Conservation (phyloP, 2,113 vertebrate genomes). For the Microcebus ravelobensis region DNA sequence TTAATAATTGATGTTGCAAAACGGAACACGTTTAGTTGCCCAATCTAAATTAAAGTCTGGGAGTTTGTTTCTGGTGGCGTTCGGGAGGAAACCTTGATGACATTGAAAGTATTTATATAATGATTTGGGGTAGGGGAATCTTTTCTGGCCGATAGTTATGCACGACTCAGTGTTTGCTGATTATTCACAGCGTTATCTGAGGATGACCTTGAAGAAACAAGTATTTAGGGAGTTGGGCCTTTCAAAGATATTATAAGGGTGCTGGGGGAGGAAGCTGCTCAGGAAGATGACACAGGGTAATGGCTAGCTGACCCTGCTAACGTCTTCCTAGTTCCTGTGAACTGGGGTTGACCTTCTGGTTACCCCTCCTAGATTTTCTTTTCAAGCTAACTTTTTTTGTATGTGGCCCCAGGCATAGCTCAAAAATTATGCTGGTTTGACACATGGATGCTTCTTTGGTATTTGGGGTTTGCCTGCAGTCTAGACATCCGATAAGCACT, state of each 20-base stretch:
- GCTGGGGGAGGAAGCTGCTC: background rate
- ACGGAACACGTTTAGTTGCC: slow-evolving; percentile 16
- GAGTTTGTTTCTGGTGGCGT: slow-evolving; percentile 31
- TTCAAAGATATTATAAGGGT: background rate
- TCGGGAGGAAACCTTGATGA: background rate
- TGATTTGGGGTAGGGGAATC: background rate
- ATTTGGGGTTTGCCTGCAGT: slow-evolving; percentile 74
- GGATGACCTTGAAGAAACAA: slow-evolving; percentile 53
- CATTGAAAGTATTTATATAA: background rate
- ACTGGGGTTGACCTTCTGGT: slow-evolving; percentile 60
- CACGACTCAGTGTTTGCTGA: background rate
- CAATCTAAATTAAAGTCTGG: background rate
- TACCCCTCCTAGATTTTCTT: slow-evolving; percentile 55
- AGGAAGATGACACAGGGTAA: background rate
- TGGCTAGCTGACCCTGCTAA: background rate
- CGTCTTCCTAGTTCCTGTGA: slow-evolving; percentile 22
- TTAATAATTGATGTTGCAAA: slow-evolving; percentile 45
- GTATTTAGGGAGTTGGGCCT: background rate
- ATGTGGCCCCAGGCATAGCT: slow-evolving; percentile 63
- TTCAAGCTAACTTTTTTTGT: slow-evolving; percentile 14
- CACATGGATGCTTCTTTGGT: slow-evolving; percentile 77
- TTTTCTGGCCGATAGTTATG: background rate
- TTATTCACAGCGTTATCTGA: slow-evolving; percentile 5
- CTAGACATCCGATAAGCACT: slow-evolving; percentile 64
- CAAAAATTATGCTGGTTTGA: slow-evolving; percentile 71